phyloP scores from a whole-genome alignment of 2,113 vertebrate genomes.

The Recurvirostra avosetta region DNA sequence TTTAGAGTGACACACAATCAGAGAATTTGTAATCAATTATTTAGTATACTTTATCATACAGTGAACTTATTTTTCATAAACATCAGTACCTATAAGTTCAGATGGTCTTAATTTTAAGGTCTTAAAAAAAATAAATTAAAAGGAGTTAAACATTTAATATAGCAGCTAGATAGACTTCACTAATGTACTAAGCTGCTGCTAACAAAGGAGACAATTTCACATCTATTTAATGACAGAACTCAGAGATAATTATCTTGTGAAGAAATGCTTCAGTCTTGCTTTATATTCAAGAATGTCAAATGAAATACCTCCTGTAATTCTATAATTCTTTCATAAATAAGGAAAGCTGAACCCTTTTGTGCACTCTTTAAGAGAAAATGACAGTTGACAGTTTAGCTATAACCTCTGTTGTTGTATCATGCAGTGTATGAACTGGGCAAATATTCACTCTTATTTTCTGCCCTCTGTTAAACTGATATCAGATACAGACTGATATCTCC shows the following conservation, averaged over 20 bases:
- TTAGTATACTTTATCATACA: not conserved
- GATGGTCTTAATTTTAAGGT: not conserved
- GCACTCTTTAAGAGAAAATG: not conserved
- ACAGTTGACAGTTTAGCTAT: not conserved
- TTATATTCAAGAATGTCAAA: not conserved
- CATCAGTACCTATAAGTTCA: not conserved
- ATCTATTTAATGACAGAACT: not conserved
- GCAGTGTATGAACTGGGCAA: not conserved
- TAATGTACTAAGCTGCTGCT: not conserved
- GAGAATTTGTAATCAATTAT: not conserved
- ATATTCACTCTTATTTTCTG: not conserved
- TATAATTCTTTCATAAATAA: not conserved
- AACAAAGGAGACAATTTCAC: not conserved
- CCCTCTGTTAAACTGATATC: not conserved
- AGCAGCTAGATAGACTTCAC: not conserved
- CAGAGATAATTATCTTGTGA: not conserved
- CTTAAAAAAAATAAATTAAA: not conserved
- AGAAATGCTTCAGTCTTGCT: not conserved
- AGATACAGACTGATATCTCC: not conserved
- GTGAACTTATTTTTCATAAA: not conserved
- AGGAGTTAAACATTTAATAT: not conserved
- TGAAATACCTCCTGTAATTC: not conserved
- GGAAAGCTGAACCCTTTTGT: not conserved
- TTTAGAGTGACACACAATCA: not conserved
- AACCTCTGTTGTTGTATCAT: not conserved